Evolutionary conservation across 2,888 invertebrate genomes (phyloP).

Genomic region (Papilio demoleus): DNA sequence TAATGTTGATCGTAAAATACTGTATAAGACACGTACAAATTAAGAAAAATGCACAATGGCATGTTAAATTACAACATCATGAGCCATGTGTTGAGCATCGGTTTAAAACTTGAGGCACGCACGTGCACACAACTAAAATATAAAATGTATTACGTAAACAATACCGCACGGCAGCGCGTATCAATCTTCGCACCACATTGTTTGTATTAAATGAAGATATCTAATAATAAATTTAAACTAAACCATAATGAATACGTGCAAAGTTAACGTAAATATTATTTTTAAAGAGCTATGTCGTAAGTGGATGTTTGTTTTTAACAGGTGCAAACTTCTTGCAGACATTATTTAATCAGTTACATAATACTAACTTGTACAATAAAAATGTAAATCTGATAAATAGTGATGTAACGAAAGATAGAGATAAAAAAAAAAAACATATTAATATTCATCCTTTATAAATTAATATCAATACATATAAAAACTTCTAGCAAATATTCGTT

Average conservation of each 20-base stretch:
- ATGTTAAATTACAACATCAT: slow-evolving; percentile 11
- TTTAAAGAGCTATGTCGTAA: slow-evolving; percentile 23
- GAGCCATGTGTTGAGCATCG: slow-evolving; percentile 23
- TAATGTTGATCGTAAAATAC: background rate
- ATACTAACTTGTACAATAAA: background rate
- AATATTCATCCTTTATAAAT: background rate
- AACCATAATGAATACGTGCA: slow-evolving; percentile 34
- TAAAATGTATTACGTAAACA: slow-evolving; percentile 27
- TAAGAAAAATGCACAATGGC: slow-evolving; percentile 10
- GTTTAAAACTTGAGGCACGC: slow-evolving; percentile 18
- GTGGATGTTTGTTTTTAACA: slow-evolving; percentile 28
- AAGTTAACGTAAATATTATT: slow-evolving; percentile 44
- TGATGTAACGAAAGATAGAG: background rate
- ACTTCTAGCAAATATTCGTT: background rate
- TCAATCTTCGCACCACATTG: slow-evolving; percentile 13
- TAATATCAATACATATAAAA: background rate
- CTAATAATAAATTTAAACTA: slow-evolving; percentile 53
- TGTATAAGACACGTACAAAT: background rate
- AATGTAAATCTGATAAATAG: no score
- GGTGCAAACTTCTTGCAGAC: background rate
- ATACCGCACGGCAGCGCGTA: background rate
- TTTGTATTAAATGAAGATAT: slow-evolving; percentile 35
- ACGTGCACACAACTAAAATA: slow-evolving; percentile 22
- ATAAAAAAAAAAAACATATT: background rate
- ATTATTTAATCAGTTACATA: slow-evolving; percentile 1